Evolutionary conservation across 1,140 invertebrate genomes (phyloP), one percentile per base, ranked within the genome.

Genomic region (Heterodera schachtii): DNA sequence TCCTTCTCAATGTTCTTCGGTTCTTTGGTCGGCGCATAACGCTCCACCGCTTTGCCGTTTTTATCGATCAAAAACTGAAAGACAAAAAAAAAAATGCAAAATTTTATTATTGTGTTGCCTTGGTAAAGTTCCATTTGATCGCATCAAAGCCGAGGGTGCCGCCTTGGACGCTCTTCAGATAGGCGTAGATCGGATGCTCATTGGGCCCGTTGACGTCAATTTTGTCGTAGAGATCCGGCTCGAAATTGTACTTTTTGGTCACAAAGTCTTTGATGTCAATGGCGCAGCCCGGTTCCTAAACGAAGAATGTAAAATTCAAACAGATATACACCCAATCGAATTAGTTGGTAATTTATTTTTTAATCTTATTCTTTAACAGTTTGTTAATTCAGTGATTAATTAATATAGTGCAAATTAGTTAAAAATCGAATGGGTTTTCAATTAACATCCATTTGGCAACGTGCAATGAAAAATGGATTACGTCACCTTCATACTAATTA

Each of bases 81-180:
- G 31, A 31, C n/a, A 31, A 70, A 75, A 75, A 83, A 84, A 69
- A 69, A 69, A n/a, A 69, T 16, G n/a, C n/a, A n/a, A n/a, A n/a
- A n/a, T n/a, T n/a, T n/a, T n/a, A n/a, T n/a, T n/a, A n/a, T n/a
- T n/a, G n/a, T n/a, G n/a, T 69, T 69, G 66, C 66, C 71, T 86
- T 86, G 19, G 85, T 86, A 52, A 86, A 86, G 60, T 86, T 86
- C 85, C 85, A 86, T 78, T 86, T 86, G 64, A 86, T 85, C 9
- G 80, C 69, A 64, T 87, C 81, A 70, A 84, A 64, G 3, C 83
- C 64, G 19, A 81, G 66, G 41, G 77, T 84, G 16, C 84, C 84
- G 13, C 73, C 81, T 57, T 86, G 49, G 21, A 85, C 85, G n/a
- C 84, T 82, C 83, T 86, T 86, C 74, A 86, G 70, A 73, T 85